Percentiles rank a stretch among this genome's conserved stretches.
phyloP scores from a whole-genome alignment of 2,113 vertebrate species.

The Actenoides hombroni region DNA sequence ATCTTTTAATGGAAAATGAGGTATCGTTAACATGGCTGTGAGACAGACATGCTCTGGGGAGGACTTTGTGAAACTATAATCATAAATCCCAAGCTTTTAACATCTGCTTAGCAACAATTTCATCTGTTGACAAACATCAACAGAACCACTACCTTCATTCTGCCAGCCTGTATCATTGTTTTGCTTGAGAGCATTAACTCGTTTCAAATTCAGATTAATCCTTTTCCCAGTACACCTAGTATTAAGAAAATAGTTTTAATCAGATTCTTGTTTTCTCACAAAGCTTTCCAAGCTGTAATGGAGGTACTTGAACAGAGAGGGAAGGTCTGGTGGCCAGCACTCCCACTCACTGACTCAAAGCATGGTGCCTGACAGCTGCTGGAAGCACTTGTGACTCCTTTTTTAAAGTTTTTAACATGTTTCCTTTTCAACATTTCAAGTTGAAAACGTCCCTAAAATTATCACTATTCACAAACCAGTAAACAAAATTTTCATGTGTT shows the following conservation, averaged over 20 bases:
- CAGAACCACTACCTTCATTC: background rate
- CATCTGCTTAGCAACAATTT: background rate
- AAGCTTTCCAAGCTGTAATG: background rate
- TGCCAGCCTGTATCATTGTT: background rate
- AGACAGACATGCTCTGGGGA: background rate
- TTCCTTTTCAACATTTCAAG: background rate
- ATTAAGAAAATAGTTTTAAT: background rate
- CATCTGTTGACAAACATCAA: constrained; percentile 17
- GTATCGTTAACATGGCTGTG: background rate
- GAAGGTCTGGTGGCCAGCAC: background rate
- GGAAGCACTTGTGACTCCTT: background rate
- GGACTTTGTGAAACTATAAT: background rate
- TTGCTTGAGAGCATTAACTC: background rate
- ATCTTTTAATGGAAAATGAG: background rate
- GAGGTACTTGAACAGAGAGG: background rate
- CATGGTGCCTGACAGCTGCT: background rate
- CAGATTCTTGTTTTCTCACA: background rate
- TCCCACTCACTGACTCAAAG: background rate
- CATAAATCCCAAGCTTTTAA: background rate
- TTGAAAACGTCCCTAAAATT: background rate
- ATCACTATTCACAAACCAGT: background rate
- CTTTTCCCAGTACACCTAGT: background rate
- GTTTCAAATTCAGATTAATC: background rate
- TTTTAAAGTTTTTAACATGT: background rate
- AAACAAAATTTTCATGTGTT: constrained; percentile 14